A percentile compares a stretch with the other conserved stretches of the same genome.
Evolutionary conservation across 2,113 vertebrate genomes (phyloP).

Genomic region (Dipodomys spectabilis): DNA sequence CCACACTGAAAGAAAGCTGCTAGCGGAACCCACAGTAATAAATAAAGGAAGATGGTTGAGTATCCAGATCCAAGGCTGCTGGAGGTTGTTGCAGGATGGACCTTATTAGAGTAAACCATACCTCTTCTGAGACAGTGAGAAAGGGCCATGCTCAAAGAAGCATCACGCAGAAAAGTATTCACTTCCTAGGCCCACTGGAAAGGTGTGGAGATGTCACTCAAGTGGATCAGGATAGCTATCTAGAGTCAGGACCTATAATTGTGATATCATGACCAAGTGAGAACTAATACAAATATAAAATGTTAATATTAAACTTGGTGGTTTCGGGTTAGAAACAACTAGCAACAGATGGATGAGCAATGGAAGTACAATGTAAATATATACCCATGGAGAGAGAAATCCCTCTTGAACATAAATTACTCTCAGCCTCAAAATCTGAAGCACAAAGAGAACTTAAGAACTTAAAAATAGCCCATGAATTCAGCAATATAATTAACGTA

Average conservation of each 20-base stretch:
- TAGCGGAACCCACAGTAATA: not conserved
- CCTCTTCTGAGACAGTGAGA: not conserved
- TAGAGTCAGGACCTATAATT: not conserved
- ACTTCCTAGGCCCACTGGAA: too few species aligned
- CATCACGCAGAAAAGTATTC: not conserved
- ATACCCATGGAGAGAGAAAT: not conserved
- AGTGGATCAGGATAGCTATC: fast-evolving
- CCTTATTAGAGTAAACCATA: not conserved
- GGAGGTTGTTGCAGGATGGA: not conserved
- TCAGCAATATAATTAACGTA: not conserved
- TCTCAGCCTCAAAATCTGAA: not conserved
- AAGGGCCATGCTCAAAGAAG: not conserved
- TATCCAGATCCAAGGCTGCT: not conserved
- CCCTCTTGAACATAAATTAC: not conserved
- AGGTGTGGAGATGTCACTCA: too few species aligned
- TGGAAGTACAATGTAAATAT: not conserved
- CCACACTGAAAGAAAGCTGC: not conserved
- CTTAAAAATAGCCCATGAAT: not conserved
- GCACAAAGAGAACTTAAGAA: not conserved
- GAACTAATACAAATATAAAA: not conserved
- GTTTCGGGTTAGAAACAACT: not conserved
- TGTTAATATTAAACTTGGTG: not conserved
- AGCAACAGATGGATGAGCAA: not conserved
- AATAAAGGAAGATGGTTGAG: not conserved
- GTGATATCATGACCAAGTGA: not conserved